Base-by-base conservation (phyloP, 2,888 invertebrate genomes). In the Eristalis pertinax region DNA sequence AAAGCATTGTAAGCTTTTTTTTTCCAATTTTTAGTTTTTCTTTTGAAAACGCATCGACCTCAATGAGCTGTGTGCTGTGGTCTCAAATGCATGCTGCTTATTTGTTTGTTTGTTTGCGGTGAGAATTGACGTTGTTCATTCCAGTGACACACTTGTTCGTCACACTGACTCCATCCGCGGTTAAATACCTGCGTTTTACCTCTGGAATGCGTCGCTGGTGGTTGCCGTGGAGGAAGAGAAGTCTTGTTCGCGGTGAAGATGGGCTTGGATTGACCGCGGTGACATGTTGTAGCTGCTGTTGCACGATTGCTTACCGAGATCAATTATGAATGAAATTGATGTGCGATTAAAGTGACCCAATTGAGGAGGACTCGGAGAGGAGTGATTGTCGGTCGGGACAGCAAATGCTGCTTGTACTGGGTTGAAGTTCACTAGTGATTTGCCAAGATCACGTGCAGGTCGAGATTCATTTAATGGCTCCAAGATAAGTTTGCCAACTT, bases 141-240 rank as follows among this genome's bases (percentile, higher is more conserved):
- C 74, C 56, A 75, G 83, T 86, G 83, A 86, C 86, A 86, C 58
- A 86, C 78, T 83, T 86, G 72, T 65, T 65, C 78, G 86, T 86
- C 83, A 83, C 83, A 86, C 78, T 86, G 74, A 83, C 78, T 83
- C 77, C 32, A 72, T 68, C 63, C 60, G 77, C 50, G 41, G 69
- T 75, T 56, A 63, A 22, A 26, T 43, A 15, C 26, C 24, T n/a
- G 29, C 22, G 56, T 69, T 68, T 68, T 50, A 50, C 50, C 50
- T 19, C 19, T 5, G 50, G 50, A 19, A 50, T 50, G 50, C 19
- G 7, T 50, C 19, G 19, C 32, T 32, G 32, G 32, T 19, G 50
- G 19, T 50, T n/a, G 19, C 7, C 8, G n/a, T 19, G 19, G 50
- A 19, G 8, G 50, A 50, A 19, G 50, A 50, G 8, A 19, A 19